Conservation (phyloP, 2,888 invertebrate genomes). For the Nudaria mundana region DNA sequence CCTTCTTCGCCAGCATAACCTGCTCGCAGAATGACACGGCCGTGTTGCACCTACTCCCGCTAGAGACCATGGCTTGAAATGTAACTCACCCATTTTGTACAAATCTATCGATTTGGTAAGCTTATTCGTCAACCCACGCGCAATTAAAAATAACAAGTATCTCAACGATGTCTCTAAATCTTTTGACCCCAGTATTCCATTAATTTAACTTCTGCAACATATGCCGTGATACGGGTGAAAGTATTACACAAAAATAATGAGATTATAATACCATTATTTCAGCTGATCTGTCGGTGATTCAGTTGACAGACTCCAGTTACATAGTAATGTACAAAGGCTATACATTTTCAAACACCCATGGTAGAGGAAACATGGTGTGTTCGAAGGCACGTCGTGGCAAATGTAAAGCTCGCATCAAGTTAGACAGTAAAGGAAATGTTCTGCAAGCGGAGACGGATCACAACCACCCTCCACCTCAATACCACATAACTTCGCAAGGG, state of each 20-base stretch:
- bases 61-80: no score
- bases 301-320: constrained; percentile 2
- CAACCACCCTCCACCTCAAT: constrained; percentile 22
- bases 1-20: no score
- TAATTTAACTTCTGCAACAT: constrained; percentile 11
- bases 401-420: constrained; percentile 18
- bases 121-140: no score
- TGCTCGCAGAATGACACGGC: no score
- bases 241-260: no score
- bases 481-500: constrained; percentile 6
- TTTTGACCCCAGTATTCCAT: no score
- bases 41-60: no score
- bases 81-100: no score
- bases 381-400: constrained; percentile 19
- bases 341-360: constrained; percentile 11
- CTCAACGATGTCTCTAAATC: no score
- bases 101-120: no score
- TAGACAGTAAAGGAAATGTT: constrained; percentile 11
- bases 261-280: background rate
- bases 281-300: constrained; percentile 6
- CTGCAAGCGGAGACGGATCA: constrained; percentile 12
- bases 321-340: constrained; percentile 18
- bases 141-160: no score
- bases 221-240: no score
- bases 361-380: constrained; percentile 16